Conservation (phyloP, 2,888 invertebrate species). For the Metopia argyrocephala region DNA sequence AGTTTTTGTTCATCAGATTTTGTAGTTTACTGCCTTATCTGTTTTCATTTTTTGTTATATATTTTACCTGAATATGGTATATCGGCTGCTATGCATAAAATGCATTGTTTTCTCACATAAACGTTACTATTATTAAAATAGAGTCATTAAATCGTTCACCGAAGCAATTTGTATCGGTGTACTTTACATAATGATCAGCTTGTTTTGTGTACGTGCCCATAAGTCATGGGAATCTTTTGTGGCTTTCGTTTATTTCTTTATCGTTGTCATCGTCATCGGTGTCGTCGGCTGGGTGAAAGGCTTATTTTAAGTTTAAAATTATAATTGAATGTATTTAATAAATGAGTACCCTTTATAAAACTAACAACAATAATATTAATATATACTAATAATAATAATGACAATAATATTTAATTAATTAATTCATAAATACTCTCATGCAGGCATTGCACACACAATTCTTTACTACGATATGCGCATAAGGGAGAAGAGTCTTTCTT, state of each 20-base stretch:
- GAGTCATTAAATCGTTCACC: conserved; percentile 64
- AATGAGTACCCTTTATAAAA: conserved; percentile 14
- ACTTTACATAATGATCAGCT: conserved; percentile 47
- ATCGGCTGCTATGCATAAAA: conserved; percentile 7
- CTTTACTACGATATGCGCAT: background rate
- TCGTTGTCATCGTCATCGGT: conserved; percentile 32
- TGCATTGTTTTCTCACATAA: background rate
- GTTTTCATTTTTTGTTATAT: too few species aligned
- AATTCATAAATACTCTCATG: conserved; percentile 51
- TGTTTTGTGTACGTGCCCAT: conserved; percentile 72
- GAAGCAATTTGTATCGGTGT: conserved; percentile 56
- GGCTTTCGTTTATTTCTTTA: conserved; percentile 15
- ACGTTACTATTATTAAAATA: conserved; percentile 38
- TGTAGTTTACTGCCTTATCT: too few species aligned
- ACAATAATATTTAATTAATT: conserved; percentile 56
- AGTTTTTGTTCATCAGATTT: too few species aligned
- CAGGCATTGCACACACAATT: background rate
- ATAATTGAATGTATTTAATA: conserved; percentile 56
- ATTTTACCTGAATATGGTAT: background rate
- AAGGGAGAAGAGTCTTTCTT: conserved; percentile 38
- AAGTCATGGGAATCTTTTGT: conserved; percentile 73
- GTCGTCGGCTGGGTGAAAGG: conserved; percentile 51
- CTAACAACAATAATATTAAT: conserved; percentile 6
- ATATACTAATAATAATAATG: conserved; percentile 39
- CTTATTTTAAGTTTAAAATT: conserved; percentile 44